Conservation (phyloP, 2,113 vertebrate genomes). For the Stegostoma tigrinum region DNA sequence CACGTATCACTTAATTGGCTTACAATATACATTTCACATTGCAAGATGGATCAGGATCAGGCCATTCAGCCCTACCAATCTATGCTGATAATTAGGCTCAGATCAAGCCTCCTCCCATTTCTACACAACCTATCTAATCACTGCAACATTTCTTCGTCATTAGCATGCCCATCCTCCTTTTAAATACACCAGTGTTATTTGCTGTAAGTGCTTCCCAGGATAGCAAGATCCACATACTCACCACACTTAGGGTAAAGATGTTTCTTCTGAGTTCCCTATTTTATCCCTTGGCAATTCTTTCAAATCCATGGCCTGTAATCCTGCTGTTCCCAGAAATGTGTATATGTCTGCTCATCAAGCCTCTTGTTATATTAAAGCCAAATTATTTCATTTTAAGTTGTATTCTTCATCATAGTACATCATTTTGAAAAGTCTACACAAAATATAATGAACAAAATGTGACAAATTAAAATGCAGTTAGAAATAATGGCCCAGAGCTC, state of each 20-base stretch:
- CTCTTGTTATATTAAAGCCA: too few relatives aligned
- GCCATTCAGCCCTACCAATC: not conserved
- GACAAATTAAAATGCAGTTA: not conserved
- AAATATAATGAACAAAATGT: not conserved
- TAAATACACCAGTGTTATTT: not conserved
- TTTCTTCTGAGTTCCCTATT: not conserved
- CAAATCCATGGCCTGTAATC: not conserved
- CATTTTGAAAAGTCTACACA: not conserved
- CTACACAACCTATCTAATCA: not conserved
- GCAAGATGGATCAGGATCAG: not conserved
- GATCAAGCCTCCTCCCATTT: not conserved
- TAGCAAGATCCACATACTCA: not conserved
- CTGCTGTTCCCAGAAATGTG: not conserved
- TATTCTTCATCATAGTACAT: not conserved
- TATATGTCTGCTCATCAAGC: too few relatives aligned
- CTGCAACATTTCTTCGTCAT: not conserved
- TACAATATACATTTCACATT: not conserved
- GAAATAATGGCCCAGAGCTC: not conserved
- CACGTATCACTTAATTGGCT: constrained; percentile 2
- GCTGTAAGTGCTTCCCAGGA: too few relatives aligned
- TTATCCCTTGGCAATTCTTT: not conserved
- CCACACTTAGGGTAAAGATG: not conserved
- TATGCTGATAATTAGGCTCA: not conserved
- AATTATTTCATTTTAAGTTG: not conserved
- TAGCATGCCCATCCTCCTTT: not conserved